Evolutionary conservation across 1,140 invertebrate species (phyloP), one percentile per base, ranked within the genome.

Genomic region (Bombus soroeensis): DNA sequence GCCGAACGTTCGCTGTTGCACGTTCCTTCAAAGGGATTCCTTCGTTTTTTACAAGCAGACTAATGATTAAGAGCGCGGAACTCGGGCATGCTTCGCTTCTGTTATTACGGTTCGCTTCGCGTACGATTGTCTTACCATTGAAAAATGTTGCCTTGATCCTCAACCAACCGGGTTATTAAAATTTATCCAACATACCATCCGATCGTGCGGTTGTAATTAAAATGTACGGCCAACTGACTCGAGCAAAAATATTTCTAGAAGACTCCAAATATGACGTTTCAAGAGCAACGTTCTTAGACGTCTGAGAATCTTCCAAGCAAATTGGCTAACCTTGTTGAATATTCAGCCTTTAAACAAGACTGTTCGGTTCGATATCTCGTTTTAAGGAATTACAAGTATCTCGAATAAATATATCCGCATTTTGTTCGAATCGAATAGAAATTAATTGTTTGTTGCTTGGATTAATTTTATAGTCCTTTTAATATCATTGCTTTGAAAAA

Each of bases 41-140:
- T 76, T 88, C 28, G 78, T 88, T 90, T 88, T 82, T 78, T 73
- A 64, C 89, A 86, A 88, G 82, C 68, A 93, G 91, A 91, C 93
- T 93, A 88, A 93, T 94, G 93, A 94, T 94, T 93, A 93, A 87
- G 90, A 91, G 87, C 53, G 86, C 41, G 79, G 68, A 81, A 84
- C 73, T 64, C 25, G 68, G 76, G 77, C 86, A 83, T 59, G 83
- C 57, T 28, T 57, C 73, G 81, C 34, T 70, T 77, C 53, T 82
- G 76, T 87, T 80, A 73, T 72, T 72, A 88, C 84, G 73, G 32
- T 68, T 83, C 47, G 72, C 76, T 81, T 79, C 82, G 75, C 47
- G 79, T 82, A 71, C 86, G 66, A 77, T 76, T 76, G 79, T 82
- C 82, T 68, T 79, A 43, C n/a, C 32, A 28, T 75, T 18, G n/a